Conservation (phyloP, 2,113 vertebrate species). For the Piaya cayana region DNA sequence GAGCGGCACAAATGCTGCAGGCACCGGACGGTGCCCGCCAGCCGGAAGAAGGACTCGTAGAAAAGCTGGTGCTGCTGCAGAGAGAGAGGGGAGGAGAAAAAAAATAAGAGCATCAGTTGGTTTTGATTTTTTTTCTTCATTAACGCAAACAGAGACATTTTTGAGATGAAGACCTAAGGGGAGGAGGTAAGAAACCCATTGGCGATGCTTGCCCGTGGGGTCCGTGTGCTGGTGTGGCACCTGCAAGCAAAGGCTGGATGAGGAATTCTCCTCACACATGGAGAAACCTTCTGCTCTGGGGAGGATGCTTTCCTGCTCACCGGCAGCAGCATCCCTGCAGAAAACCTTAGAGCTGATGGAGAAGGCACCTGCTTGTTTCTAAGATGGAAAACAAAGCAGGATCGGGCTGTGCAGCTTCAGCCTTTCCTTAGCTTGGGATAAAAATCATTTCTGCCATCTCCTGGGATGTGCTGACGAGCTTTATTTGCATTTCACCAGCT, state of each 20-base stretch:
- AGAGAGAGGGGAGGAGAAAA: background rate
- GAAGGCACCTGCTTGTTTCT: background rate
- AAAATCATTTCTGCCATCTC: background rate
- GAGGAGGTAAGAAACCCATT: background rate
- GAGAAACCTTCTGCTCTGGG: background rate
- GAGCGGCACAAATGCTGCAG: conserved; percentile 77
- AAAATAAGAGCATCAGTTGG: no score
- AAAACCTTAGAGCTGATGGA: rapidly evolving
- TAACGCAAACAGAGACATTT: background rate
- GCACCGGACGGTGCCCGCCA: conserved; percentile 38
- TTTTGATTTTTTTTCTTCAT: rapidly evolving
- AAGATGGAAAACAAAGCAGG: background rate
- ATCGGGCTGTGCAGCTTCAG: background rate
- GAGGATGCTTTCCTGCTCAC: no score
- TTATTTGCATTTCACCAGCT: background rate
- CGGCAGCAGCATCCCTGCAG: background rate
- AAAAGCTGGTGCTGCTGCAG: conserved; percentile 73
- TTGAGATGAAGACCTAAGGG: background rate
- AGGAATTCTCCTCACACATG: rapidly evolving
- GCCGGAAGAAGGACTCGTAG: conserved; percentile 71
- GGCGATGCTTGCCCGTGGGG: rapidly evolving
- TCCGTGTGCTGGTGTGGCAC: rapidly evolving
- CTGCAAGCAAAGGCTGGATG: background rate
- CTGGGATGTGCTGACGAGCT: rapidly evolving
- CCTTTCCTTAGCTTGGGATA: background rate